Percentiles rank a stretch among this genome's conserved stretches.
These are phyloP conservation scores for Drosophila lacicola DNA, from an alignment of 2,888 invertebrate species.

Conservation along the genomic window DNA sequence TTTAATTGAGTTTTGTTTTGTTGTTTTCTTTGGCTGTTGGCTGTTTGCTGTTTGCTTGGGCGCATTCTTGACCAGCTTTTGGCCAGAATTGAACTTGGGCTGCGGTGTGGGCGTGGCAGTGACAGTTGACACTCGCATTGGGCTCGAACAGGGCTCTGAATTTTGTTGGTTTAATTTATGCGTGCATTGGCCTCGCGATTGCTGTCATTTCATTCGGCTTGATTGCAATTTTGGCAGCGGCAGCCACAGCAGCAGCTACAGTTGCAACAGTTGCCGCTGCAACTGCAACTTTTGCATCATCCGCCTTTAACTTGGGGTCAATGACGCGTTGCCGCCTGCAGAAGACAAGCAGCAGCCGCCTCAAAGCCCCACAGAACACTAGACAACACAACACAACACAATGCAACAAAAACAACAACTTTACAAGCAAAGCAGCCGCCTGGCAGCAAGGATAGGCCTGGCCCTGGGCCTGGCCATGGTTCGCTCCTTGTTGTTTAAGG, in stretches of 20 bases:
- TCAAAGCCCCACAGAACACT: conserved; percentile 49
- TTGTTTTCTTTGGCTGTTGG: conserved; percentile 14
- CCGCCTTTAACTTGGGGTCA: conserved; percentile 49
- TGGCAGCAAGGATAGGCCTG: conserved; percentile 37
- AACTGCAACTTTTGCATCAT: conserved; percentile 23
- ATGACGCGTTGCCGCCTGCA: conserved; percentile 57
- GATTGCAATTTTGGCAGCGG: conserved; percentile 49
- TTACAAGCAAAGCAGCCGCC: conserved; percentile 46
- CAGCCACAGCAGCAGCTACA: neutral
- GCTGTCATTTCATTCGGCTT: conserved; percentile 51
- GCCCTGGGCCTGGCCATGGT: conserved; percentile 17
- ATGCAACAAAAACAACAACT: conserved; percentile 33
- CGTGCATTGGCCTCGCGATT: conserved; percentile 56
- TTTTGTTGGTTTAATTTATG: conserved; percentile 62
- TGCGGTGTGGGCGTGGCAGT: conserved; percentile 22
- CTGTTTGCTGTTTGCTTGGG: conserved; percentile 27
- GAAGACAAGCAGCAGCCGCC: conserved; percentile 54
- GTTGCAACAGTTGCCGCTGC: conserved; percentile 8
- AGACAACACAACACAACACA: conserved; percentile 37
- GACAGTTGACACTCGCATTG: conserved; percentile 41
- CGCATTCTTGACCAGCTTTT: conserved; percentile 57
- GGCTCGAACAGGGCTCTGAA: conserved; percentile 20
- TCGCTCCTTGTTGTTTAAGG: conserved; percentile 46
- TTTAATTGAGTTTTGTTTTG: conserved; percentile 59
- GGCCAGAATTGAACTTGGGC: conserved; percentile 53